Percentiles rank a stretch among this genome's conserved stretches.
Conservation (phyloP, 2,888 invertebrate genomes). For the Harpalus rufipes region DNA sequence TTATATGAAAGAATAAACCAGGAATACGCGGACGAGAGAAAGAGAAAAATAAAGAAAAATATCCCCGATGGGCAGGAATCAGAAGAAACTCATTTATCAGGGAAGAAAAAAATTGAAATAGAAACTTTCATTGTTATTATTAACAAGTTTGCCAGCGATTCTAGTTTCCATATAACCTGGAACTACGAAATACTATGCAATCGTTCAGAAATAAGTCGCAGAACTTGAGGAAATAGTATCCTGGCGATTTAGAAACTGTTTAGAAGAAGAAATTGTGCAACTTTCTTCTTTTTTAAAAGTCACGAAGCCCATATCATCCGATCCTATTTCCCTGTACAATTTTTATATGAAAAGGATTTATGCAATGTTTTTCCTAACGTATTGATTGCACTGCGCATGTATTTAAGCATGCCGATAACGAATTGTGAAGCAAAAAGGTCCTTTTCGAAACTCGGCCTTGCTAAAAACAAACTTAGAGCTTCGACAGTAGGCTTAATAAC, state of each 20-base stretch:
- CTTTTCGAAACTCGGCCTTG: constrained; percentile 2
- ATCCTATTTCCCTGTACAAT: background rate
- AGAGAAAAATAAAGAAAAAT: background rate
- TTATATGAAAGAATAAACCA: background rate
- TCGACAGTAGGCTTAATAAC: background rate
- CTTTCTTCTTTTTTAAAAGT: constrained; percentile 1
- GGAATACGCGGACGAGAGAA: background rate
- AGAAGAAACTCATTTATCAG: background rate
- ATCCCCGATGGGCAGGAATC: background rate
- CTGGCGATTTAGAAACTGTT: background rate
- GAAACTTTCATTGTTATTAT: too few relatives aligned
- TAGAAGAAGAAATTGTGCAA: background rate
- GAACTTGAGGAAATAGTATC: background rate
- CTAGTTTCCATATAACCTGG: background rate
- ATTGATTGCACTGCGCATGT: background rate
- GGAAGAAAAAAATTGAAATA: background rate
- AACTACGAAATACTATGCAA: background rate
- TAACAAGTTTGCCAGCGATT: too few relatives aligned
- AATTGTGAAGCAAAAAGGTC: background rate
- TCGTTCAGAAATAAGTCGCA: background rate
- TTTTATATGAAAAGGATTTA: background rate
- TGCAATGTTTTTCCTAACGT: constrained; percentile 2
- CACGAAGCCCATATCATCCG: background rate
- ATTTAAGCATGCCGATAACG: background rate
- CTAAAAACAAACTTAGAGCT: background rate